Percentiles rank a stretch among this genome's conserved stretches.
phyloP scores from a whole-genome alignment of 1,140 invertebrate species.

The Platorchestia sp. region DNA sequence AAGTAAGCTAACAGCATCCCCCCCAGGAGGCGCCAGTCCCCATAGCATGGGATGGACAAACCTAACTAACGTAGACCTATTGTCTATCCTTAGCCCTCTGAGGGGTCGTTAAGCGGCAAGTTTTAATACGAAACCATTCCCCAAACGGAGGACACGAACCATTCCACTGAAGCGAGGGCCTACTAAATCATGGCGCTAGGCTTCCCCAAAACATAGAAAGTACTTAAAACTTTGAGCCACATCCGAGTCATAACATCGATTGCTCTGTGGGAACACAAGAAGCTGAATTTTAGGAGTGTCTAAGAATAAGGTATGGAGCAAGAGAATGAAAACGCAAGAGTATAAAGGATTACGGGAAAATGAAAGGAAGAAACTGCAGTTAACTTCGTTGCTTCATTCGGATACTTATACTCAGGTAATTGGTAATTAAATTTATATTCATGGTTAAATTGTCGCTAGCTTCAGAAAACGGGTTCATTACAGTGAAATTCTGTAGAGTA shows the following conservation, averaged over 20 bases:
- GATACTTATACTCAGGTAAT: not conserved
- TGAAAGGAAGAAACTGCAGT: not conserved
- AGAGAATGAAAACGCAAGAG: not conserved
- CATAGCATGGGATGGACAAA: too few relatives aligned
- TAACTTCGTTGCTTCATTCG: not conserved
- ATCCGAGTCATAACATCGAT: conserved; percentile 16
- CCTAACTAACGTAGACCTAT: too few relatives aligned
- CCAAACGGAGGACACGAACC: not conserved
- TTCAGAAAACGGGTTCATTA: not conserved
- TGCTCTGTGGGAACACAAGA: not conserved
- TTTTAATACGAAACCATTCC: conserved; percentile 19
- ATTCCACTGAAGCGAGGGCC: not conserved
- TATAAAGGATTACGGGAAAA: not conserved
- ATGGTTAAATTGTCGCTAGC: not conserved
- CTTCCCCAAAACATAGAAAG: not conserved
- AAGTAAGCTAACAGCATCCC: too few relatives aligned
- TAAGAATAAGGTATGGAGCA: not conserved
- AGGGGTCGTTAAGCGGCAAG: conserved; percentile 20
- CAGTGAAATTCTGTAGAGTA: not conserved
- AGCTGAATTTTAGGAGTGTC: not conserved
- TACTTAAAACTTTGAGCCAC: not conserved
- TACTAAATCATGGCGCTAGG: conserved; percentile 4
- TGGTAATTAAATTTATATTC: not conserved
- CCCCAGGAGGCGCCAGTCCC: too few relatives aligned
- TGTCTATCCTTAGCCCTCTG: too few relatives aligned